Conservation (phyloP, 2,797 vertebrate species). For the Echiichthys vipera region DNA sequence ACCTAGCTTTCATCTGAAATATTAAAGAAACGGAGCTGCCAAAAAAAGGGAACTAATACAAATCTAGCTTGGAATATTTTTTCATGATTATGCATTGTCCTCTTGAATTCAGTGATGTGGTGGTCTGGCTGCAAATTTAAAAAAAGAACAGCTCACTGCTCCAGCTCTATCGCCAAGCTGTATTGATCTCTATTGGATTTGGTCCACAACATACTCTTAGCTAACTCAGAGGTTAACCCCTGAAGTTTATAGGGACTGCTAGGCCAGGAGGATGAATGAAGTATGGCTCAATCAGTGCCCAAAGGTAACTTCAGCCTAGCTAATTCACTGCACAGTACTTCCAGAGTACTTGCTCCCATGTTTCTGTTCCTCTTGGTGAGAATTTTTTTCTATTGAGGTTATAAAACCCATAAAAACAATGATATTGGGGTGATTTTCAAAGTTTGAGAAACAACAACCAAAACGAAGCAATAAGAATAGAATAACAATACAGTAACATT, state of each 20-base stretch:
- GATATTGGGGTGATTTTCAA: background rate
- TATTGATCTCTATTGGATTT: conserved; percentile 75
- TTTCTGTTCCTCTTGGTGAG: conserved; percentile 23
- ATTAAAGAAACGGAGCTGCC: background rate
- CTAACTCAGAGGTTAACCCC: conserved; percentile 66
- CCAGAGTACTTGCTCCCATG: conserved; percentile 17
- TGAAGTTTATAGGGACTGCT: conserved; percentile 65
- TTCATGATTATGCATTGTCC: background rate
- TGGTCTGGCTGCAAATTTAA: conserved; percentile 1
- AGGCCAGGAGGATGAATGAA: conserved; percentile 59
- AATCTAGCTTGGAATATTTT: background rate
- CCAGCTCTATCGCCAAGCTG: conserved; percentile 49
- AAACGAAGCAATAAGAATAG: conserved; percentile 6
- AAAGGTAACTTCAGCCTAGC: conserved; percentile 42
- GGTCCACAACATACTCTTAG: conserved; percentile 62
- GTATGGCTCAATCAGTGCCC: conserved; percentile 40
- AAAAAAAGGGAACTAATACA: background rate
- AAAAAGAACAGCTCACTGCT: conserved; percentile 36
- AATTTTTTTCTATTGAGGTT: conserved; percentile 5
- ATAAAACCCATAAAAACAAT: conserved; percentile 1
- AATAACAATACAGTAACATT: background rate
- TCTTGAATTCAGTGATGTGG: conserved; percentile 19
- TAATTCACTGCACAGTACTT: conserved; percentile 40
- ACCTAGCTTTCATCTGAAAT: background rate
- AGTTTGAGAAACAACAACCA: conserved; percentile 7